Conservation (phyloP, 2,888 invertebrate genomes). For the Diachrysia chrysitis region DNA sequence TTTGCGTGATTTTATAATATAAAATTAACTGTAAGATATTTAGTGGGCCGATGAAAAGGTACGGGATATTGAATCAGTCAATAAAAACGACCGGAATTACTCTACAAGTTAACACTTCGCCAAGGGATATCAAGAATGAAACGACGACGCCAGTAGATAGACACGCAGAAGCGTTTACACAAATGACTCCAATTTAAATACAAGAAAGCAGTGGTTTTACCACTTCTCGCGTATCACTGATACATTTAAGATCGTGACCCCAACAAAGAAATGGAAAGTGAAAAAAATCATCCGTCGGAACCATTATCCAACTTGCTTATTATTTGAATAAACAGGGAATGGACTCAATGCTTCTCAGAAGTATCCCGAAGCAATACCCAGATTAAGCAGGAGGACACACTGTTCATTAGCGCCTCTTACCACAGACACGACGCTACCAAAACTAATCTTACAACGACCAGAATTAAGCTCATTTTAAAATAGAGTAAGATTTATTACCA, state of each 20-base stretch:
- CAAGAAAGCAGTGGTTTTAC: constrained; percentile 36
- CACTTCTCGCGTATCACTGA: constrained; percentile 45
- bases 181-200: constrained; percentile 51
- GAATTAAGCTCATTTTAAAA: constrained; percentile 62
- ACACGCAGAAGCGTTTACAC: constrained; percentile 16
- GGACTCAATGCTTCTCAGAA: constrained; percentile 78
- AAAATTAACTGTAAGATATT: constrained; percentile 83
- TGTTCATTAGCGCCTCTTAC: constrained; percentile 83
- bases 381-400: constrained; percentile 78
- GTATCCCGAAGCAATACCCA: constrained; percentile 74
- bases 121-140: constrained; percentile 53
- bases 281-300: constrained; percentile 74
- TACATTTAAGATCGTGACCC: constrained; percentile 69
- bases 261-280: constrained; percentile 82
- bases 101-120: constrained; percentile 69
- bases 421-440: constrained; percentile 53
- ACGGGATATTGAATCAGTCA: constrained; percentile 70
- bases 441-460: constrained; percentile 58
- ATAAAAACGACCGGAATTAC: constrained; percentile 80
- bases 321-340: constrained; percentile 79
- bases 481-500: constrained; percentile 51
- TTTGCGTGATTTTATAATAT: constrained; percentile 87
- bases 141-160: constrained; percentile 16
- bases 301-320: constrained; percentile 81
- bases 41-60: constrained; percentile 77